Evolutionary conservation across 2,113 vertebrate genomes (phyloP).

Genomic region (Misgurnus anguillicaudatus): DNA sequence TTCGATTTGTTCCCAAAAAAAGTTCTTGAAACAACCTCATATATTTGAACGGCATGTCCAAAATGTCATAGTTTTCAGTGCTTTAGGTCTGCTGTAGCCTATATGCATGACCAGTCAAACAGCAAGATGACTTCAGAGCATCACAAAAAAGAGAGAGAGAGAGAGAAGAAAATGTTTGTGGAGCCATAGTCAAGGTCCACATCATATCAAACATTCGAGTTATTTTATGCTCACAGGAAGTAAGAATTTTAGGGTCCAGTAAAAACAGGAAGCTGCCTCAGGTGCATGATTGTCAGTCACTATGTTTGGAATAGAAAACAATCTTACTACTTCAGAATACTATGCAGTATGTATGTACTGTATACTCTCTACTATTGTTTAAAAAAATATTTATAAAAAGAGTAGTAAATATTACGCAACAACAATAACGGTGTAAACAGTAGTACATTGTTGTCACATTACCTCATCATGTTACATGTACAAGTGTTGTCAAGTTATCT

Average conservation of each 20-base stretch:
- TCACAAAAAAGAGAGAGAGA: slow-evolving; percentile 35
- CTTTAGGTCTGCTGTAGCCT: slow-evolving; percentile 36
- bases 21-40: not conserved
- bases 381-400: too few species aligned
- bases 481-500: too few species aligned
- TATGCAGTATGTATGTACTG: too few species aligned
- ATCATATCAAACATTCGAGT: slow-evolving; percentile 41
- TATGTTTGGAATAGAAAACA: too few species aligned
- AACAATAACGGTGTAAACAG: too few species aligned
- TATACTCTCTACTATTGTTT: not conserved
- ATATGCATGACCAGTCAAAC: slow-evolving; percentile 39
- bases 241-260: slow-evolving; percentile 3
- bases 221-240: slow-evolving; percentile 34
- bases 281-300: slow-evolving; percentile 1
- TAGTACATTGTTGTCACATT: slow-evolving; percentile 4
- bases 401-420: too few species aligned
- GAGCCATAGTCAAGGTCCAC: slow-evolving; percentile 13
- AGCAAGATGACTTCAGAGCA: slow-evolving; percentile 51
- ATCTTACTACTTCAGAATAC: too few species aligned
- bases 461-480: too few species aligned
- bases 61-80: slow-evolving; percentile 48
- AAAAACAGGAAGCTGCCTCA: slow-evolving; percentile 48
- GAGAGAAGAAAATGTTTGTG: slow-evolving; percentile 10
- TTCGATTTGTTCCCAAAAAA: slow-evolving; percentile 18
- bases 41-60: slow-evolving; percentile 11